phyloP scores from a whole-genome alignment of 2,888 invertebrate genomes.

The Beris chalybata region DNA sequence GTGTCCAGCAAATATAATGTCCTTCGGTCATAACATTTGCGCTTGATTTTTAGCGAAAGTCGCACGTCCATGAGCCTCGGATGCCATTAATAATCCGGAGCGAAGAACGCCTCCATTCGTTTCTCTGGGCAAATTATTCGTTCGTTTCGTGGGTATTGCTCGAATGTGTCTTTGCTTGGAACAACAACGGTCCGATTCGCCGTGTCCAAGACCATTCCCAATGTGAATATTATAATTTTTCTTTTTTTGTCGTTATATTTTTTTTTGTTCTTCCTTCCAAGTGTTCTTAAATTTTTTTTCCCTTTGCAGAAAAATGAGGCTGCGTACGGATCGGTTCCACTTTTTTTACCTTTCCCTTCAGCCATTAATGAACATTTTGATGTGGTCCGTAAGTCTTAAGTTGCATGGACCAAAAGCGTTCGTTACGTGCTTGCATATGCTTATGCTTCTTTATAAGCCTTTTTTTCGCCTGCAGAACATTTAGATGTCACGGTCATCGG shows the following conservation, averaged over 20 bases:
- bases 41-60: conserved; percentile 29
- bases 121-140: conserved; percentile 30
- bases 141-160: conserved; percentile 8
- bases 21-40: conserved; percentile 35
- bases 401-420: not conserved
- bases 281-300: conserved; percentile 12
- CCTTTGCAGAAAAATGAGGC: too few relatives aligned
- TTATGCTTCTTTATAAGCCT: too few relatives aligned
- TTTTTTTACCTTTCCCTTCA: too few relatives aligned
- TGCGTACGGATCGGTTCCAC: too few relatives aligned
- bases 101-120: conserved; percentile 30
- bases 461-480: conserved; percentile 2
- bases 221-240: conserved; percentile 11
- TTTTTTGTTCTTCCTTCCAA: not conserved
- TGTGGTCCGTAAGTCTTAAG: too few relatives aligned
- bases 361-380: too few relatives aligned
- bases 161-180: too few relatives aligned
- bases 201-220: not conserved
- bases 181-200: too few relatives aligned
- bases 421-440: conserved; percentile 14
- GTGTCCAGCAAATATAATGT: conserved; percentile 33
- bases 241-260: conserved; percentile 7
- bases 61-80: conserved; percentile 31
- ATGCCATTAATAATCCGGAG: conserved; percentile 26
- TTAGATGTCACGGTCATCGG: conserved; percentile 31